These are phyloP conservation scores for Drosophila mercatorum DNA, from an alignment of 2,888 invertebrate species.

Conservation along the genomic window DNA sequence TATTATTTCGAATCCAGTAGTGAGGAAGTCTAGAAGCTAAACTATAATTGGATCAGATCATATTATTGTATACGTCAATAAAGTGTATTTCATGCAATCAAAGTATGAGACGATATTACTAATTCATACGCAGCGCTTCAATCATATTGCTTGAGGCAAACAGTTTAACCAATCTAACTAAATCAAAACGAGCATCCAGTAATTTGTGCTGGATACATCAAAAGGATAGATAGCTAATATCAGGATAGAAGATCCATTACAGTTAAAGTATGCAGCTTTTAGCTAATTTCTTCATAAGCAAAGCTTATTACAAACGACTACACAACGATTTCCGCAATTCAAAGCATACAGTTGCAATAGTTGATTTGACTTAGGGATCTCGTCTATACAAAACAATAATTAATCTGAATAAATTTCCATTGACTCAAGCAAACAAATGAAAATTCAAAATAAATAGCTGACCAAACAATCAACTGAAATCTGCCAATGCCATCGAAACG, in stretches of 20 bases:
- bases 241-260: constrained; percentile 32
- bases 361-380: constrained; percentile 27
- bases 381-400: constrained; percentile 15
- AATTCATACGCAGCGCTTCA: constrained; percentile 22
- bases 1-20: constrained; percentile 3
- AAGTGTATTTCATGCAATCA: constrained; percentile 9
- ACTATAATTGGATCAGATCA: constrained; percentile 16
- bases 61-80: constrained; percentile 23
- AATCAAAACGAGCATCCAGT: constrained; percentile 15
- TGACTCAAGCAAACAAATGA: constrained; percentile 29
- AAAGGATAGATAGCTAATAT: constrained; percentile 49
- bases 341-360: constrained; percentile 26
- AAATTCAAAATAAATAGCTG: constrained; percentile 42
- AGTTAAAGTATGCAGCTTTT: constrained; percentile 55
- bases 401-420: constrained; percentile 21
- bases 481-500: constrained; percentile 57
- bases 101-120: constrained; percentile 11
- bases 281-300: constrained; percentile 60
- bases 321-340: constrained; percentile 55
- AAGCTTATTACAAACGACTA: constrained; percentile 61
- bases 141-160: constrained; percentile 15
- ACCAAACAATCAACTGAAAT: constrained; percentile 64
- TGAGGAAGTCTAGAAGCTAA: constrained; percentile 31
- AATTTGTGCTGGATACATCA: constrained; percentile 11
- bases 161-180: constrained; percentile 10